These are phyloP conservation scores for Bubalus kerabau DNA, from an alignment of 2,113 vertebrate genomes.

Conservation along the genomic window DNA sequence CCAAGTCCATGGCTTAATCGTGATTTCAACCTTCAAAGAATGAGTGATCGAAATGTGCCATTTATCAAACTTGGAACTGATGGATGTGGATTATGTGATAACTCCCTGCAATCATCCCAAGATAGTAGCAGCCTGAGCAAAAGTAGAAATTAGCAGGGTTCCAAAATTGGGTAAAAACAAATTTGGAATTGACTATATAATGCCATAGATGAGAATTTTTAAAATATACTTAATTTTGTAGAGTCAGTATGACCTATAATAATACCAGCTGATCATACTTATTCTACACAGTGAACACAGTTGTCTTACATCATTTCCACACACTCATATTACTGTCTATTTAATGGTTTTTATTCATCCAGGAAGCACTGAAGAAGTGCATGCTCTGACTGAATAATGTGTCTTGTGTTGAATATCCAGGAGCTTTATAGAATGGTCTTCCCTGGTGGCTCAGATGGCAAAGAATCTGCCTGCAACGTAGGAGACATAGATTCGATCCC, in stretches of 20 bases:
- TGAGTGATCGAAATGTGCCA: neutral
- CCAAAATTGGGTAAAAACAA: neutral
- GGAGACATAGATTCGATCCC: neutral
- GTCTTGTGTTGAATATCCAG: neutral
- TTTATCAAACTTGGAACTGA: neutral
- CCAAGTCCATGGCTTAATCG: neutral
- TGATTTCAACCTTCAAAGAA: neutral
- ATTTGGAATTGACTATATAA: neutral
- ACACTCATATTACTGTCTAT: neutral
- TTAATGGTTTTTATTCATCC: neutral
- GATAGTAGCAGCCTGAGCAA: neutral
- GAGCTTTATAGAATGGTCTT: neutral
- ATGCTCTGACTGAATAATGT: neutral
- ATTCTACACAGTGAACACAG: neutral
- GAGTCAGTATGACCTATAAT: neutral
- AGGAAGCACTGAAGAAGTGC: neutral
- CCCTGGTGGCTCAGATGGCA: neutral
- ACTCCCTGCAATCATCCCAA: neutral
- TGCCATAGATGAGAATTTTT: neutral
- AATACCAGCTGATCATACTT: neutral
- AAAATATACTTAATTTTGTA: neutral
- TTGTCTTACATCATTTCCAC: neutral
- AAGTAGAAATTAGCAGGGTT: neutral
- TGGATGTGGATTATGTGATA: neutral
- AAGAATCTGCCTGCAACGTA: neutral